Evolutionary conservation across 2,797 vertebrate species (phyloP).

Genomic region (Sebastes steindachneri): DNA sequence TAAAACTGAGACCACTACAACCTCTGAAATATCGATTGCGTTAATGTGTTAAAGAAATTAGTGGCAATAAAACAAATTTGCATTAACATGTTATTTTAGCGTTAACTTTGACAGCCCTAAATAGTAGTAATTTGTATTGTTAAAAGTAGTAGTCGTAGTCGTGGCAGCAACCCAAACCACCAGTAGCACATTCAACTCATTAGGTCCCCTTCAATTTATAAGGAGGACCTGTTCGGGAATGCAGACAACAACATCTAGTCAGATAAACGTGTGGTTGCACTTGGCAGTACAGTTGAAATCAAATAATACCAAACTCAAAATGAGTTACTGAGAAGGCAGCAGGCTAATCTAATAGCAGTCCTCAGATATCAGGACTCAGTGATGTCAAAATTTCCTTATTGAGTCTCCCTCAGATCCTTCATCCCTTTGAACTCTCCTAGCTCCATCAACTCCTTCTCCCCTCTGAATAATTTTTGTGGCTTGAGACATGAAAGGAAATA

Average conservation of each 20-base stretch:
- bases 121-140: background rate
- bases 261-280: background rate
- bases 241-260: background rate
- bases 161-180: background rate
- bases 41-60: no score
- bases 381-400: background rate
- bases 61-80: no score
- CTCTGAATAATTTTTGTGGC: background rate
- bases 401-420: background rate
- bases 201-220: background rate
- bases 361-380: background rate
- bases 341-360: background rate
- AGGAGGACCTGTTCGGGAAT: background rate
- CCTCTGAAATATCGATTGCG: rapidly evolving
- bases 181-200: background rate
- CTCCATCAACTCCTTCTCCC: background rate
- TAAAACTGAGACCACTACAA: no score
- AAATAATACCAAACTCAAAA: background rate
- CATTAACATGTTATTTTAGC: no score
- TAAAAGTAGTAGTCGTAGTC: background rate
- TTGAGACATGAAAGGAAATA: slow-evolving; percentile 11
- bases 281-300: background rate
- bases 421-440: slow-evolving; percentile 4
- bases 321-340: background rate
- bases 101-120: no score